Percentiles rank a stretch among this genome's conserved stretches.
These are phyloP conservation scores for Pollenia amentaria DNA, from an alignment of 2,888 invertebrate genomes.

Conservation along the genomic window DNA sequence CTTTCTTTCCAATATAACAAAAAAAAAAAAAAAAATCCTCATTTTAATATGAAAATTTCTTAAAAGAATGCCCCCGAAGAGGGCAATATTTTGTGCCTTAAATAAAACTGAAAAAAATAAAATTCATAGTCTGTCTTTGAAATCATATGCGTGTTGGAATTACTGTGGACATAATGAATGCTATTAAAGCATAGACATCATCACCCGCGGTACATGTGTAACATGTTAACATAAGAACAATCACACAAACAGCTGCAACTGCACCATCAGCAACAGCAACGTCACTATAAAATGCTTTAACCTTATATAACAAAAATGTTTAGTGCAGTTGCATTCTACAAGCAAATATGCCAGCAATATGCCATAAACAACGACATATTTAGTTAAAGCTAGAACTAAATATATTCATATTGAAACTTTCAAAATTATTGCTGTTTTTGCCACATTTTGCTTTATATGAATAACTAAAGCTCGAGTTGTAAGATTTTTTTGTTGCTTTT, in stretches of 20 bases:
- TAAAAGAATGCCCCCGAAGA: conserved; percentile 34
- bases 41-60: conserved; percentile 39
- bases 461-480: conserved; percentile 22
- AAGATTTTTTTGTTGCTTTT: conserved; percentile 1
- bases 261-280: conserved; percentile 9
- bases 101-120: conserved; percentile 1
- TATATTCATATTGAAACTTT: conserved; percentile 60
- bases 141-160: conserved; percentile 74
- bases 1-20: neutral
- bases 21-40: conserved; percentile 1
- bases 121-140: neutral
- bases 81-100: neutral
- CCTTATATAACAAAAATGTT: conserved; percentile 13
- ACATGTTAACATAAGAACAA: conserved; percentile 61
- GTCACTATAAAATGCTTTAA: neutral
- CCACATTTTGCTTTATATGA: conserved; percentile 42
- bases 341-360: conserved; percentile 54
- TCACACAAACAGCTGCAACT: conserved; percentile 20
- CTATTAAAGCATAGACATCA: conserved; percentile 76
- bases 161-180: conserved; percentile 76
- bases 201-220: conserved; percentile 74
- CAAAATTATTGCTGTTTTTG: conserved; percentile 43
- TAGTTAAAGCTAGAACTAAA: conserved; percentile 66
- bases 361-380: conserved; percentile 70
- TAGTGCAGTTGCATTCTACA: conserved; percentile 30